Evolutionary conservation across 2,113 vertebrate genomes (phyloP).

Genomic region (Sula dactylatra): DNA sequence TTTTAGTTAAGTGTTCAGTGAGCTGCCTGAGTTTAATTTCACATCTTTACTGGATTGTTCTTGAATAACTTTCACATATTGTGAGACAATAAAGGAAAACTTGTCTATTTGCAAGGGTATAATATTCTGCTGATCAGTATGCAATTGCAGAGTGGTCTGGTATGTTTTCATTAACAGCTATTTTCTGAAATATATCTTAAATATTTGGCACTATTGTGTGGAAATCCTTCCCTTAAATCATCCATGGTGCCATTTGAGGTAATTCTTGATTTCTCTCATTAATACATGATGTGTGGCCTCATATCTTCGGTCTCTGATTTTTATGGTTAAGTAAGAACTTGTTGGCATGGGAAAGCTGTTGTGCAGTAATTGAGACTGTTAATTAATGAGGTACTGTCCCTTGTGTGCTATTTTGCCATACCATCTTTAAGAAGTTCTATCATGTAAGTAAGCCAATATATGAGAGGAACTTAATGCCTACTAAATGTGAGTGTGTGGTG

Average conservation of each 20-base stretch:
- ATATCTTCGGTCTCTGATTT: background rate
- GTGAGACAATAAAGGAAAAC: background rate
- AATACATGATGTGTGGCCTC: background rate
- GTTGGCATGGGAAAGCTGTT: background rate
- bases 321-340: background rate
- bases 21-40: background rate
- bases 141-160: background rate
- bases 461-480: background rate
- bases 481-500: background rate
- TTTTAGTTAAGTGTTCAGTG: background rate
- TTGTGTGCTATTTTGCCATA: background rate
- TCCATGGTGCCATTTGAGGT: background rate
- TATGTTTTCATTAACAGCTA: background rate
- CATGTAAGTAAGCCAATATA: accelerated
- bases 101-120: background rate
- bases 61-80: background rate
- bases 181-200: background rate
- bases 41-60: background rate
- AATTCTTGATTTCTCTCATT: background rate
- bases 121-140: background rate
- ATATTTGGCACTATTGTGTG: background rate
- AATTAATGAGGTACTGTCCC: background rate
- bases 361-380: background rate
- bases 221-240: background rate
- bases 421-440: background rate